Percentiles rank a stretch among this genome's conserved stretches.
These are phyloP conservation scores for Sardinella longiceps DNA, from an alignment of 2,797 vertebrate genomes.

Conservation along the genomic window DNA sequence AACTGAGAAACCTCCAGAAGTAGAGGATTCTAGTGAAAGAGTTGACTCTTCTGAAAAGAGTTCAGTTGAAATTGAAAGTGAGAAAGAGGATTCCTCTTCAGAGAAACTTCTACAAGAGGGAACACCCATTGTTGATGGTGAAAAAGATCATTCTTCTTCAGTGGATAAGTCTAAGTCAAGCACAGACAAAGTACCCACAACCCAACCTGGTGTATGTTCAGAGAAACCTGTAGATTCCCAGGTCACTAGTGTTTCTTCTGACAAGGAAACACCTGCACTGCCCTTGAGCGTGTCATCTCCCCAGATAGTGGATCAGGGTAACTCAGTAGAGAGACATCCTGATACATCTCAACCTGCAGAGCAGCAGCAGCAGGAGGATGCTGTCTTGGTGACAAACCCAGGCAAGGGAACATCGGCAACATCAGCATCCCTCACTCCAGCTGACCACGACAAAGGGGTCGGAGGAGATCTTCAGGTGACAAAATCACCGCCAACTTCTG, in stretches of 20 bases:
- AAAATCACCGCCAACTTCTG: neutral
- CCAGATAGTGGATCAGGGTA: neutral
- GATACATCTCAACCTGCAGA: neutral
- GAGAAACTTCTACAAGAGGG: too few species aligned
- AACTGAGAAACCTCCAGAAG: slow-evolving; percentile 32
- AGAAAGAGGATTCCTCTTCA: too few species aligned
- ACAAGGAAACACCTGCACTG: neutral
- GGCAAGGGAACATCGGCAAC: neutral
- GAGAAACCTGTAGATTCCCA: neutral
- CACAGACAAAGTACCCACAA: neutral
- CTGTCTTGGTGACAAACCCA: neutral
- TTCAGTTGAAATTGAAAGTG: too few species aligned
- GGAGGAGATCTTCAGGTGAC: neutral
- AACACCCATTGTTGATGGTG: neutral
- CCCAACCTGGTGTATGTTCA: neutral
- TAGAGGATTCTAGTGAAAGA: neutral
- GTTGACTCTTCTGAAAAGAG: neutral
- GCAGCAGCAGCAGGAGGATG: neutral
- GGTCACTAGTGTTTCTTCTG: neutral
- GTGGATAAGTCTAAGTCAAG: neutral
- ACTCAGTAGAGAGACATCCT: neutral
- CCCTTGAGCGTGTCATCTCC: neutral
- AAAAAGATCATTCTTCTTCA: neutral
- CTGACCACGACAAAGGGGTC: neutral
- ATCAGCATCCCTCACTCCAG: neutral